Percentiles rank a stretch among this genome's conserved stretches.
These are phyloP conservation scores for Tympanoctomys barrerae DNA, from an alignment of 2,797 vertebrate species.

Conservation along the genomic window DNA sequence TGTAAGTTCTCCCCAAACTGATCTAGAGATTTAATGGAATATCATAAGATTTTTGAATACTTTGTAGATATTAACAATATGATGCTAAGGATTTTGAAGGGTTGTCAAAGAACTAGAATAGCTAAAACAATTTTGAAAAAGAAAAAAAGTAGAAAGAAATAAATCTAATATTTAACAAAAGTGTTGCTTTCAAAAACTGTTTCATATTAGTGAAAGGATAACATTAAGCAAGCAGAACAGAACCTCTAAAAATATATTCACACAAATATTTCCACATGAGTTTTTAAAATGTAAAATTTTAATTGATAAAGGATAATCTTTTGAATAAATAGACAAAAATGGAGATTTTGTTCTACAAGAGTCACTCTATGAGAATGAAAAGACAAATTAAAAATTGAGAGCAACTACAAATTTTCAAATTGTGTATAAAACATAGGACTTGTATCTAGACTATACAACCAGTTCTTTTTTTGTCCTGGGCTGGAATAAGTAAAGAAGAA, in stretches of 20 bases:
- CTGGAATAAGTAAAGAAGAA: not conserved
- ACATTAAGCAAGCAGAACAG: not conserved
- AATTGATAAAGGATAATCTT: not conserved
- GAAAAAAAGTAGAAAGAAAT: not conserved
- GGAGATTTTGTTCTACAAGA: not conserved
- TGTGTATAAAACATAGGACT: not conserved
- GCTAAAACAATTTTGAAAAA: not conserved
- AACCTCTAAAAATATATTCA: slow-evolving; percentile 15
- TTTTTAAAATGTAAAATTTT: not conserved
- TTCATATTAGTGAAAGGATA: not conserved
- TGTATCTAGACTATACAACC: not conserved
- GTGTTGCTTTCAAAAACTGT: not conserved
- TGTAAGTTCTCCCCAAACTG: not conserved
- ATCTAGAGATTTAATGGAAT: not conserved
- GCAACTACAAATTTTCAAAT: not conserved
- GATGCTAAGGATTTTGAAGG: not conserved
- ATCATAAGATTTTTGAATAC: not conserved
- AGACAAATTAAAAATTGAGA: not conserved
- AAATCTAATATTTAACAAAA: slow-evolving; percentile 16
- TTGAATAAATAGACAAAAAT: not conserved
- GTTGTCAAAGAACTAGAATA: not conserved
- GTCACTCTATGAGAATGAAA: not conserved
- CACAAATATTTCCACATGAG: not conserved
- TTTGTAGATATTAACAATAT: not conserved
- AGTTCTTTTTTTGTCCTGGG: not conserved